These are phyloP conservation scores for Phrynosoma platyrhinos DNA, from an alignment of 2,113 vertebrate species.

Conservation along the genomic window DNA sequence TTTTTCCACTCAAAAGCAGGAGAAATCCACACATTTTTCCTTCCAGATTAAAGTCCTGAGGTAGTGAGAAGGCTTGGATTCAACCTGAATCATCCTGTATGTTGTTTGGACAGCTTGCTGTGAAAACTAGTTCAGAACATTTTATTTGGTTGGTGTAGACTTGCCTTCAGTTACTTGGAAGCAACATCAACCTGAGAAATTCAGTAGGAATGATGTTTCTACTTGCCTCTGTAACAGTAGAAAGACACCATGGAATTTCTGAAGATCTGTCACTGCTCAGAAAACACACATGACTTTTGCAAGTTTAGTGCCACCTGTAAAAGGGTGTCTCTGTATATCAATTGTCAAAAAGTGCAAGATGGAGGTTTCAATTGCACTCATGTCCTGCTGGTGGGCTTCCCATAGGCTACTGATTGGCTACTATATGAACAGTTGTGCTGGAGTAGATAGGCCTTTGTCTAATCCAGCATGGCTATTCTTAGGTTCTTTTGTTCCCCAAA, in stretches of 20 bases:
- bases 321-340: neutral
- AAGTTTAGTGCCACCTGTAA: neutral
- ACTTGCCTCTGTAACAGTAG: neutral
- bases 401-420: neutral
- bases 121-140: too few species aligned
- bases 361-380: neutral
- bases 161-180: too few species aligned
- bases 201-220: too few species aligned
- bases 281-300: neutral
- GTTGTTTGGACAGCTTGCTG: too few species aligned
- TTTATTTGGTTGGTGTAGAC: too few species aligned
- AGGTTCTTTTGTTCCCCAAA: neutral
- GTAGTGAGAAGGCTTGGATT: too few species aligned
- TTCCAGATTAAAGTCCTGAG: too few species aligned
- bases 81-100: too few species aligned
- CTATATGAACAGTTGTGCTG: neutral
- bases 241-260: neutral
- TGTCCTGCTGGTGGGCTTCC: neutral
- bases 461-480: neutral
- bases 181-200: too few species aligned
- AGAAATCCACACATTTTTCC: too few species aligned
- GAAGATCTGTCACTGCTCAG: neutral
- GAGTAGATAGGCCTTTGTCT: neutral
- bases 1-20: too few species aligned
- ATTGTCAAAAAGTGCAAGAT: neutral